Evolutionary conservation across 2,888 invertebrate genomes (phyloP), one percentile per base, ranked within the genome.

Genomic region (Unio pictorum): DNA sequence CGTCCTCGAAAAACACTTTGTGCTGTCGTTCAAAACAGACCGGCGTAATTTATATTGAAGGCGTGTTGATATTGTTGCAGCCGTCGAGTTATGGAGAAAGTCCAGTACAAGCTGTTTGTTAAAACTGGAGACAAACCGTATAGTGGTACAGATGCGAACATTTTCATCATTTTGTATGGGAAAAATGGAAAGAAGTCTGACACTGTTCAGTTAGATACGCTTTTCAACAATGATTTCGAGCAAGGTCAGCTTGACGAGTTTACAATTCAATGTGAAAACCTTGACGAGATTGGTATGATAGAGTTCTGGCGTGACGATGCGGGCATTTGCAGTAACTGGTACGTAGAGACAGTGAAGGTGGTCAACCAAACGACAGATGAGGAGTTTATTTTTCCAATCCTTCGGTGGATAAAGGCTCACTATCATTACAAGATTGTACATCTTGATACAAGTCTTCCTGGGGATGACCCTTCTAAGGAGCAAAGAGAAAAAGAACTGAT

Each of bases 91-190:
- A 45, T 45, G 45, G 45, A 45, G 45, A 45, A 45, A 45, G 45
- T 45, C 45, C 11, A 45, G n/a, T 80, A 72, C 62, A 71, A 74
- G 67, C 80, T 91, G 23, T 87, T 89, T 67, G 90, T 91, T 11
- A 86, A 86, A 54, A 91, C 91, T 0, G 91, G 91, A 2, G 91
- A 91, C 78, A 83, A 87, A 30, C 83, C 85, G 62, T 84, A 85
- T 7, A 85, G 90, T 0, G 89, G 88, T 0, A 89, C 89, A 0
- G 90, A 91, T 69, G 90, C 90, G 55, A 88, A 88, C 61, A 86
- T 91, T 4, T 83, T 79, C 68, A 75, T 90, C 2, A 78, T 84
- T 5, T 74, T 91, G 3, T 82, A 87, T 61, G 90, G 90, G 68
- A 85, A 86, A 28, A 65, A 79, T 8, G 89, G 86, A 4, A 78